Evolutionary conservation across 2,888 invertebrate species (phyloP).

Genomic region (Hirtodrosophila histrioides): DNA sequence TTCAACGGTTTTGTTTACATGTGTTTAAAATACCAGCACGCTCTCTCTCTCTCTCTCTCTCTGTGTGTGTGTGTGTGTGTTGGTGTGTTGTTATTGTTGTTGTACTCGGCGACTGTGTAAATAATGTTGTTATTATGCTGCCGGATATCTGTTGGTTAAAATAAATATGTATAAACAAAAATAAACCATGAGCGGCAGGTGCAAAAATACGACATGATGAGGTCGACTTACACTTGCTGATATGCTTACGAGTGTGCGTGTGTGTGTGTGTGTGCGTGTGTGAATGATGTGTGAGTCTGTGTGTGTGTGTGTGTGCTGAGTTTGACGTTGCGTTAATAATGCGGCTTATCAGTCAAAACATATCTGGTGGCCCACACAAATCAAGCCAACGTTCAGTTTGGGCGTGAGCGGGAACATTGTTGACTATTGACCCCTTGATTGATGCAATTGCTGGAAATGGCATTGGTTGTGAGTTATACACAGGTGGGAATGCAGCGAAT

Average conservation of each 20-base stretch:
- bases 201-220: constrained; percentile 40
- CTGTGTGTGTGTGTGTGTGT: constrained; percentile 9
- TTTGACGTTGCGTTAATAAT: constrained; percentile 70
- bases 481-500: too few species aligned
- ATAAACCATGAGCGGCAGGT: constrained; percentile 65
- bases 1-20: constrained; percentile 79
- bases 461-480: too few species aligned
- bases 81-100: constrained; percentile 11
- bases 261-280: too few species aligned
- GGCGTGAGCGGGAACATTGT: background rate
- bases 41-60: background rate
- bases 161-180: constrained; percentile 31
- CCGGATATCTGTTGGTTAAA: constrained; percentile 52
- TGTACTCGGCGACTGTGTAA: constrained; percentile 43
- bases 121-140: constrained; percentile 74
- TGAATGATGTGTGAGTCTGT: constrained; percentile 43
- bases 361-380: background rate
- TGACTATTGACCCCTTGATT: constrained; percentile 1
- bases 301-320: constrained; percentile 52
- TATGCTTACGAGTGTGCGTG: background rate
- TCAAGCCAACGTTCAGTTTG: constrained; percentile 2
- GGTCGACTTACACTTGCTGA: constrained; percentile 21
- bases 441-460: background rate
- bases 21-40: constrained; percentile 67
- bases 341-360: constrained; percentile 62